Evolutionary conservation across 2,113 vertebrate genomes (phyloP), one percentile per base, ranked within the genome.

Genomic region (Tyrannus savana): DNA sequence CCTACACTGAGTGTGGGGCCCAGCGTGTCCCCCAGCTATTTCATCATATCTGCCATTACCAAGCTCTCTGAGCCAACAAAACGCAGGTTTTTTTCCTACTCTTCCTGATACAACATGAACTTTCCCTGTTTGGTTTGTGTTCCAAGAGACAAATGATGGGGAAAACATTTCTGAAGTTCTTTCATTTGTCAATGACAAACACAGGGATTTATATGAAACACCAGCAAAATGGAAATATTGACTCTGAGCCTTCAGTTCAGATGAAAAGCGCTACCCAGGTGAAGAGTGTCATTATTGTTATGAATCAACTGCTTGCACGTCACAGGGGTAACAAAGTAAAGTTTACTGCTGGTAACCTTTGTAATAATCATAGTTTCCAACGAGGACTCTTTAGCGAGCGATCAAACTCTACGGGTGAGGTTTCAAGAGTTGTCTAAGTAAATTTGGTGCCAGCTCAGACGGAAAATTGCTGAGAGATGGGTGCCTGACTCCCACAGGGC

Each of bases 91-190:
- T 93, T 96, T 76, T 42, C 94, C 91, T 77, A 74, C 90, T 77
- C 82, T 89, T 95, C 81, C 67, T 86, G 95, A 97, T 96, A 96
- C 82, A 69, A 73, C 91, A 77, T n/a, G 90, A 96, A 91, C 63
- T 95, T 96, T 93, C 84, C 82, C 94, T 93, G 78, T 94, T 97
- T 94, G 46, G 84, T 83, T 97, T 95, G 55, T 74, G 77, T 95
- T 96, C 95, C 95, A 94, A 44, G 87, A 91, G 93, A 91, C 85
- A 96, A 96, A 94, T 96, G 93, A 97, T 96, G 93, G 95, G 79
- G 92, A 97, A 97, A 97, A 96, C 95, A 97, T 96, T 95, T 94
- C 92, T 80, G 95, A 91, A 80, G 77, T 85, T 88, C 78, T 94
- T 95, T 91, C 87, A 93, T 96, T 95, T 86, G 91, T 96, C 95